Evolutionary conservation across 2,888 invertebrate species (phyloP).

Genomic region (Melanotus villosus): DNA sequence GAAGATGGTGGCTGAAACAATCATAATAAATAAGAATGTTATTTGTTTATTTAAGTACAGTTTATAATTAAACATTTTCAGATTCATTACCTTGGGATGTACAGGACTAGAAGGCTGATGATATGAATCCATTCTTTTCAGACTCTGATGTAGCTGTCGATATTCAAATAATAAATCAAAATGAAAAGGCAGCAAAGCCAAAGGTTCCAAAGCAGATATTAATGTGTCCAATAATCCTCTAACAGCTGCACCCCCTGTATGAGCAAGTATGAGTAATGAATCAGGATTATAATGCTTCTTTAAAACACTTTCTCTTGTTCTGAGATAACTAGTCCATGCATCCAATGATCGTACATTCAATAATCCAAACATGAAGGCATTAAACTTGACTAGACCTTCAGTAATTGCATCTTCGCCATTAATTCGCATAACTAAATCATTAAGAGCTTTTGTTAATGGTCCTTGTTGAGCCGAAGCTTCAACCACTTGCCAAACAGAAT

Average conservation of each 20-base stretch:
- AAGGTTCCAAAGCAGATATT: constrained; percentile 82
- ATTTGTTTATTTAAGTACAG: no score
- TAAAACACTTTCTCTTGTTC: constrained; percentile 86
- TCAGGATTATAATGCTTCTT: constrained; percentile 85
- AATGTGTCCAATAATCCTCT: constrained; percentile 80
- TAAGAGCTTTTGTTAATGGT: constrained; percentile 85
- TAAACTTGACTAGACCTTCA: constrained; percentile 89
- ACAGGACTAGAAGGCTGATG: constrained; percentile 65
- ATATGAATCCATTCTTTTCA: constrained; percentile 75
- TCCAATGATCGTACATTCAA: constrained; percentile 90
- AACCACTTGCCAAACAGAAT: constrained; percentile 92
- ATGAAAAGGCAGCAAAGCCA: constrained; percentile 85
- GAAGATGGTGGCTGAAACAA: constrained; percentile 23
- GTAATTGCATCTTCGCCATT: constrained; percentile 87
- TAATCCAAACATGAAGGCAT: constrained; percentile 89
- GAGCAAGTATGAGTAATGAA: constrained; percentile 78
- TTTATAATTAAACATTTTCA: no score
- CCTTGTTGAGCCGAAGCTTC: constrained; percentile 91
- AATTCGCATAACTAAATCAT: constrained; percentile 86
- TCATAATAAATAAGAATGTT: neutral
- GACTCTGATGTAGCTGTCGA: constrained; percentile 81
- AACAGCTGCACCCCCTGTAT: constrained; percentile 74
- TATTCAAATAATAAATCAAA: constrained; percentile 87
- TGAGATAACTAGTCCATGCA: constrained; percentile 90
- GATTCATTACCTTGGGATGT: constrained; percentile 61